Evolutionary conservation across 2,113 vertebrate genomes (phyloP).

Genomic region (Phalacrocorax aristotelis): DNA sequence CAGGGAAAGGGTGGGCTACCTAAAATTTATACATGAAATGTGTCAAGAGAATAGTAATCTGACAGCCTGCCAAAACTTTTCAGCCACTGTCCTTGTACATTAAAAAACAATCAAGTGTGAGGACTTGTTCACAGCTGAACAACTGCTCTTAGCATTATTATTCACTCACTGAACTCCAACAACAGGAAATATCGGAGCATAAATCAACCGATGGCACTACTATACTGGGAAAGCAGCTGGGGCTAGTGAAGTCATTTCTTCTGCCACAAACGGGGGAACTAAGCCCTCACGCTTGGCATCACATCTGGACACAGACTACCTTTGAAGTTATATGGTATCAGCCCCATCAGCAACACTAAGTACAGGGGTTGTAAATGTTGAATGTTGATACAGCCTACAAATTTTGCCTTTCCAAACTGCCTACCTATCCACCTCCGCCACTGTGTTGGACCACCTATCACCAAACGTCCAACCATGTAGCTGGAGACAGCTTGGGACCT

Average conservation of each 20-base stretch:
- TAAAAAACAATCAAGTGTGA: conserved; percentile 51
- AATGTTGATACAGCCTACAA: not conserved
- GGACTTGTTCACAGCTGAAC: conserved; percentile 45
- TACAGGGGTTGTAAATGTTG: not conserved
- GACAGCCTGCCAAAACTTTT: conserved; percentile 38
- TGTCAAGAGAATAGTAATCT: not conserved
- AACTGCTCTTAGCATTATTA: conserved; percentile 34
- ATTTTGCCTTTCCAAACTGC: not conserved
- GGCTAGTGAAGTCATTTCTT: not conserved
- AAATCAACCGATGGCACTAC: not conserved
- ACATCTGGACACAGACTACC: not conserved
- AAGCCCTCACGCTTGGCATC: not conserved
- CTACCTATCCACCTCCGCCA: not conserved
- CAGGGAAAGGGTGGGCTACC: not conserved
- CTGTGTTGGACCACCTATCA: not conserved
- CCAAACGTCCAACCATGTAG: not conserved
- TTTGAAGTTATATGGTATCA: not conserved
- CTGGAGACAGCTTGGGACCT: not conserved
- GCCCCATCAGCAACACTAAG: not conserved
- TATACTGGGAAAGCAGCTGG: not conserved
- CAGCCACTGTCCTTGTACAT: conserved; percentile 1
- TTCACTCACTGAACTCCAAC: conserved; percentile 29
- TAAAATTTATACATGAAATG: not conserved
- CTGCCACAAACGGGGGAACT: not conserved
- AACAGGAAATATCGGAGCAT: conserved; percentile 28